These are phyloP conservation scores for Gibbula magus DNA, from an alignment of 2,888 invertebrate genomes.

Conservation along the genomic window DNA sequence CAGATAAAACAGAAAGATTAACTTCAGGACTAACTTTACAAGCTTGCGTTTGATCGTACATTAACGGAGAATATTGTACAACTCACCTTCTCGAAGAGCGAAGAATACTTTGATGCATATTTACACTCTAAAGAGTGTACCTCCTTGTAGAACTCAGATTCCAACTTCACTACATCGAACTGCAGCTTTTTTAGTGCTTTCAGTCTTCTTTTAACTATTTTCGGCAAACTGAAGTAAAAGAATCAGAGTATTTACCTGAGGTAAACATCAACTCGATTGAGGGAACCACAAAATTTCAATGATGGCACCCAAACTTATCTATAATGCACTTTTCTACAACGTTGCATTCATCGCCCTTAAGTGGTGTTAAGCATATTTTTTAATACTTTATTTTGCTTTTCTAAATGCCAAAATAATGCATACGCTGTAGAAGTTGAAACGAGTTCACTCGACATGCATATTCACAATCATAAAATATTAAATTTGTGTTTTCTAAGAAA, in stretches of 20 bases:
- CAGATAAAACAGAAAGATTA: background rate
- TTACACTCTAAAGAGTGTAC: conserved; percentile 94
- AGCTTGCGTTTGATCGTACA: background rate
- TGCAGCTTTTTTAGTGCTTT: conserved; percentile 91
- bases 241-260: background rate
- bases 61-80: background rate
- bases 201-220: conserved; percentile 86
- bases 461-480: too few relatives aligned
- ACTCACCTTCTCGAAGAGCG: conserved; percentile 86
- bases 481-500: too few relatives aligned
- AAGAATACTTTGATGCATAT: conserved; percentile 87
- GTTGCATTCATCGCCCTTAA: too few relatives aligned
- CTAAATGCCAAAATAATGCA: too few relatives aligned
- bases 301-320: too few relatives aligned
- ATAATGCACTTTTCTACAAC: too few relatives aligned
- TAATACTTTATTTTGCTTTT: too few relatives aligned
- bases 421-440: too few relatives aligned
- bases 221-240: conserved; percentile 79
- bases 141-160: conserved; percentile 94
- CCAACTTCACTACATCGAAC: conserved; percentile 88
- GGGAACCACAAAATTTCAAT: too few relatives aligned
- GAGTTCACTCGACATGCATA: too few relatives aligned
- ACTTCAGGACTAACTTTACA: background rate
- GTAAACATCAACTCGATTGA: too few relatives aligned
- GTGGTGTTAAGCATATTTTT: too few relatives aligned